Evolutionary conservation across 2,797 vertebrate species (phyloP).

Genomic region (Emydoidea blandingii): DNA sequence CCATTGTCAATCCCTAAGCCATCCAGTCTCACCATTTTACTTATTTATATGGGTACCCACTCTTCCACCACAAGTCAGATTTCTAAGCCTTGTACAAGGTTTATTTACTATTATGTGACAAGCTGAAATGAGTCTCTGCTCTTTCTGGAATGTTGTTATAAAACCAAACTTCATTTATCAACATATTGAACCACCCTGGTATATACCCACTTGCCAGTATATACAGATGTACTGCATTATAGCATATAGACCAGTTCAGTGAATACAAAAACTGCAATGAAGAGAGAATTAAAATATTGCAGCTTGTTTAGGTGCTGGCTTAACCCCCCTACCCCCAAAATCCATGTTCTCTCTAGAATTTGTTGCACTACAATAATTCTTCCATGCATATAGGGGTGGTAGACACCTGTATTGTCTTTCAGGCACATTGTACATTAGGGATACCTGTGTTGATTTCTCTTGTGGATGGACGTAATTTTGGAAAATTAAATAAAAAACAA

Average conservation of each 20-base stretch:
- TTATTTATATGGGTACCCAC: rapidly evolving
- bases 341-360: neutral
- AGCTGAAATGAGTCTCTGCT: rapidly evolving
- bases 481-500: neutral
- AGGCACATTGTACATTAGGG: neutral
- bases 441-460: neutral
- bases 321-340: neutral
- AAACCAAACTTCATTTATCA: neutral
- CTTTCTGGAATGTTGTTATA: neutral
- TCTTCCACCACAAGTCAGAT: neutral
- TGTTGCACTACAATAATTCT: neutral
- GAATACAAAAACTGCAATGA: neutral
- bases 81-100: neutral
- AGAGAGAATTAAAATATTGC: neutral
- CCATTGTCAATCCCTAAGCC: neutral
- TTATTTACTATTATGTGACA: rapidly evolving
- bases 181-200: rapidly evolving
- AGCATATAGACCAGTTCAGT: neutral
- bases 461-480: rapidly evolving
- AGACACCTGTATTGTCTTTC: neutral
- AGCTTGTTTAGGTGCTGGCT: neutral
- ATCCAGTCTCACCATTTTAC: neutral
- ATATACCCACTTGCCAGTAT: neutral
- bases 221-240: neutral
- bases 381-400: neutral